Base-by-base conservation (phyloP, 2,113 vertebrate species). In the Bolborhynchus lineola region DNA sequence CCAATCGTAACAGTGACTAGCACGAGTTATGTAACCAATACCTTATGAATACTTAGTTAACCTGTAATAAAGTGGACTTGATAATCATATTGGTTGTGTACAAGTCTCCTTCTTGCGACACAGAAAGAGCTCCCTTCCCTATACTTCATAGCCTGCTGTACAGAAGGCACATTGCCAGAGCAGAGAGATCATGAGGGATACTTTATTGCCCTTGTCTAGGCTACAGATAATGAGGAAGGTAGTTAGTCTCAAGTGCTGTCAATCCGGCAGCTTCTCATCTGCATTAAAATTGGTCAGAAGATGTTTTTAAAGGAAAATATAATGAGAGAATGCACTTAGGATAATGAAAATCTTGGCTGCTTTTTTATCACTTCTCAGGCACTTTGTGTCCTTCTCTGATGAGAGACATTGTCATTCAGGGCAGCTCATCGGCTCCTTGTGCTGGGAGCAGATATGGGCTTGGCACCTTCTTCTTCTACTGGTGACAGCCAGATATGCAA, bases 201-300 rank as follows among this genome's bases (percentile, higher is more conserved):
- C 39, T 90, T 91, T 83, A 94, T 90, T 87, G 86, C 75, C 62
- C 87, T 89, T 79, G 77, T 79, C 92, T 96, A 85, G 2, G 4
- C 82, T 82, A 87, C 49, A 79, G 75, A 94, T 92, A 92, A 92
- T 86, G 60, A 94, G 75, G 78, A 85, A 88, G n/a, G 62, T 68
- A 74, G 94, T 92, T 83, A 93, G 87, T 90, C 78, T 95, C 87
- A 49, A 80, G 80, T 68, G 70, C 77, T 95, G 93, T 90, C 93
- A 97, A 86, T 84, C 50, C 1, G 0, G 37, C 64, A 90, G 49
- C 21, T 74, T 91, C 83, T 84, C 87, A 92, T 92, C 86, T 92
- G 86, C 92, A 96, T 97, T 96, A 96, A 95, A 96, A 96, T 94
- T 93, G 82, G 90, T 93, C 91, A 90, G 95, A 97, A 93, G 74